Percentiles rank a stretch among this genome's conserved stretches.
Evolutionary conservation across 2,888 invertebrate genomes (phyloP).

Genomic region (Tigriopus californicus): DNA sequence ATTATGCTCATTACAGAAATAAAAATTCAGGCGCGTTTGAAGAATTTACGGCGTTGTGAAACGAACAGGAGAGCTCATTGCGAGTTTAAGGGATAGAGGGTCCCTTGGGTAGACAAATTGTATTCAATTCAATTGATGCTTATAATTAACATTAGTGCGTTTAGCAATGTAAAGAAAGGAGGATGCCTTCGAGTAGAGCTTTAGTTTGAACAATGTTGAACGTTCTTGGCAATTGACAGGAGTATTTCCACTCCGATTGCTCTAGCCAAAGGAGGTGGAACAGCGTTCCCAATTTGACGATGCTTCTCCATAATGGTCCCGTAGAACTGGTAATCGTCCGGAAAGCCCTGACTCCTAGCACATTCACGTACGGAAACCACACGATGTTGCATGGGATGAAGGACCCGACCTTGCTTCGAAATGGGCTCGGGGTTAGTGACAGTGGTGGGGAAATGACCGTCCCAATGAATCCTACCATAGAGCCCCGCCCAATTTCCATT

Average conservation of each 20-base stretch:
- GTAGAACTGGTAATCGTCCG: constrained; percentile 51
- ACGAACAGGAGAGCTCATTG: too few relatives aligned
- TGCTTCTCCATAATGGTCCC: constrained; percentile 26
- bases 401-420: constrained; percentile 70
- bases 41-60: too few relatives aligned
- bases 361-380: constrained; percentile 73
- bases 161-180: too few relatives aligned
- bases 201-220: too few relatives aligned
- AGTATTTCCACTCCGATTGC: constrained; percentile 55
- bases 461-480: constrained; percentile 59
- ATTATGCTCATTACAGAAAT: too few relatives aligned
- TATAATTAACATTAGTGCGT: too few relatives aligned
- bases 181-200: too few relatives aligned
- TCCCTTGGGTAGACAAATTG: too few relatives aligned
- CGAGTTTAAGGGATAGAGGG: too few relatives aligned
- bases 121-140: too few relatives aligned
- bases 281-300: constrained; percentile 52
- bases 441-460: constrained; percentile 66
- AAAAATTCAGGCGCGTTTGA: too few relatives aligned
- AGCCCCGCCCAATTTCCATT: constrained; percentile 73
- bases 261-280: constrained; percentile 58
- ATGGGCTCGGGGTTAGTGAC: constrained; percentile 67
- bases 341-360: constrained; percentile 69
- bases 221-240: too few relatives aligned
- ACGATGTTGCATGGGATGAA: constrained; percentile 57